Percentiles rank a stretch among this genome's conserved stretches.
Evolutionary conservation across 2,888 invertebrate genomes (phyloP).

Genomic region (Lepidocyrtinus sp.): DNA sequence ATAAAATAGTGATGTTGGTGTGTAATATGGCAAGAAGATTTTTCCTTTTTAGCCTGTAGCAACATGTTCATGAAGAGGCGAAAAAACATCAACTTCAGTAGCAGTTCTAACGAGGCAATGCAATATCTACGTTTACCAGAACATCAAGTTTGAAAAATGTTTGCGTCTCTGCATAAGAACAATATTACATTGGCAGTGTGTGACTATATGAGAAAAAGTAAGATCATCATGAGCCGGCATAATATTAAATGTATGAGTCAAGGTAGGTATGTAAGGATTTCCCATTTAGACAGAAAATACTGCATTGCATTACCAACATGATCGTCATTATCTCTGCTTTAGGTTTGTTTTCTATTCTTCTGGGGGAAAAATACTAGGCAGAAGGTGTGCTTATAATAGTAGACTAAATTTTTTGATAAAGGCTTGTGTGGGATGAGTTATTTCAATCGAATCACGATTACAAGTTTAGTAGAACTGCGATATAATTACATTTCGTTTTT

Average conservation of each 20-base stretch:
- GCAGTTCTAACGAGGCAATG: neutral
- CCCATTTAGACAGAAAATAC: no score
- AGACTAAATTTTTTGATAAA: conserved; percentile 16
- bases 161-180: conserved; percentile 20
- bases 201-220: conserved; percentile 12
- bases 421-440: conserved; percentile 30
- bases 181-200: conserved; percentile 25
- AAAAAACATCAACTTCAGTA: neutral
- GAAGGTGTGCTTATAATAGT: neutral
- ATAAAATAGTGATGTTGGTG: conserved; percentile 1
- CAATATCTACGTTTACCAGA: conserved; percentile 2
- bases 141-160: neutral
- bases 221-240: conserved; percentile 42
- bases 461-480: no score
- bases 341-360: neutral
- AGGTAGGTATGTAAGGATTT: conserved; percentile 47
- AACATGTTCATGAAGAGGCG: neutral
- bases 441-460: no score
- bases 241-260: conserved; percentile 33
- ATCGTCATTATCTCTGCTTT: neutral
- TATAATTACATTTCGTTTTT: neutral
- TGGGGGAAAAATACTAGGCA: neutral
- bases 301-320: neutral
- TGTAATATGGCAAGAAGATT: no score
- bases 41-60: neutral